Conservation (phyloP, 2,888 invertebrate species). For the Amorpha juglandis region DNA sequence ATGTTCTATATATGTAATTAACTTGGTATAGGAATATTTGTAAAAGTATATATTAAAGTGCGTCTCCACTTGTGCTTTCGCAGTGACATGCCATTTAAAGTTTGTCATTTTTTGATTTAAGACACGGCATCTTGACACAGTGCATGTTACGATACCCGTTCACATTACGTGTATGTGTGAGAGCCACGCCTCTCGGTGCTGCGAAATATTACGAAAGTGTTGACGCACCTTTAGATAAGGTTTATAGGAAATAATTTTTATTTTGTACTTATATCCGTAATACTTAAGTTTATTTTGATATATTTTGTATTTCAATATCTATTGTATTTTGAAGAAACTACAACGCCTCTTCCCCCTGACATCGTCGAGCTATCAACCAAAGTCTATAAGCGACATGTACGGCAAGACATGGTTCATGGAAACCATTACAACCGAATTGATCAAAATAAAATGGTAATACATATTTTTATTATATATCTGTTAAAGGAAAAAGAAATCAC, state of each 20-base stretch:
- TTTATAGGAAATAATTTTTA: neutral
- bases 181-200: no score
- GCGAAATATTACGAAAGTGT: no score
- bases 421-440: neutral
- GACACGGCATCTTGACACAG: no score
- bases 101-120: no score
- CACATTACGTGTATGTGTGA: no score
- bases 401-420: neutral
- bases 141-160: no score
- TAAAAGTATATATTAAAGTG: no score
- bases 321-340: slow-evolving; percentile 25
- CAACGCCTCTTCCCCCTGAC: slow-evolving; percentile 1
- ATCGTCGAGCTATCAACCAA: neutral
- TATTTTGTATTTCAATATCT: neutral
- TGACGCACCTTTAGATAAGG: no score
- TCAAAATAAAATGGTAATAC: neutral
- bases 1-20: neutral
- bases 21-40: no score
- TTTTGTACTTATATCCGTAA: neutral
- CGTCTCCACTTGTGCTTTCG: no score
- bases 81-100: no score
- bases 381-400: neutral
- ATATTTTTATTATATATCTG: neutral
- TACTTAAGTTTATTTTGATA: neutral
- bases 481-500: neutral